Evolutionary conservation across 2,113 vertebrate species (phyloP), one percentile per base, ranked within the genome.

Genomic region (Grantiella picta): DNA sequence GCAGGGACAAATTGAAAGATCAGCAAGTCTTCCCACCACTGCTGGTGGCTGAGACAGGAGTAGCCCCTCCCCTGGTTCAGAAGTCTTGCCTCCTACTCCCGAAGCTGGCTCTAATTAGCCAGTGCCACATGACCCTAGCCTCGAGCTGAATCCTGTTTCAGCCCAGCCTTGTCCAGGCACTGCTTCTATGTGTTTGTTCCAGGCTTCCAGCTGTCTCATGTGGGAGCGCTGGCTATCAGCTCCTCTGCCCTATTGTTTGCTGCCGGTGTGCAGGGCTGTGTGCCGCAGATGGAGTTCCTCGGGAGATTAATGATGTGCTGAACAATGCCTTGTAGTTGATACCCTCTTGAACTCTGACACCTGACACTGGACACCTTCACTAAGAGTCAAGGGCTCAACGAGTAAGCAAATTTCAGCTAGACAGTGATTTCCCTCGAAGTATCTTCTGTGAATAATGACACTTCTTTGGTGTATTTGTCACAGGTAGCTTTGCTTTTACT

Each of bases 291-390:
- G 94, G 73, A 93, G 79, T 6, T 95, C 85, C 73, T 79, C 1
- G 0, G 80, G 77, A 95, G 82, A 87, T 94, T 91, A 94, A 93
- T 95, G 89, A 75, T 83, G 94, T 94, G 65, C 75, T 59, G 94
- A 96, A 97, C 93, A 95, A 82, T 78, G 56, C 20, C 0, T 36
- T 90, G 87, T 65, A 89, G 73, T 49, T 72, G 89, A 95, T 96
- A 96, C 73, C 87, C 82, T 92, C 92, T 91, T 94, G 93, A 96
- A 92, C 97, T 90, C 90, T 89, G 95, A 92, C 95, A 93, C 53
- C 79, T 94, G 83, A 95, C 81, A 82, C 69, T 40, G 78, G 73
- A 77, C 94, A 92, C 89, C 82, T 95, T 64, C 78, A 60, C 78
- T 8, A 63, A 52, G 81, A 90, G 91, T 70, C 81, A 91, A 93